phyloP scores from a whole-genome alignment of 2,888 invertebrate genomes.

The Kuschelorhynchus macadamiae region DNA sequence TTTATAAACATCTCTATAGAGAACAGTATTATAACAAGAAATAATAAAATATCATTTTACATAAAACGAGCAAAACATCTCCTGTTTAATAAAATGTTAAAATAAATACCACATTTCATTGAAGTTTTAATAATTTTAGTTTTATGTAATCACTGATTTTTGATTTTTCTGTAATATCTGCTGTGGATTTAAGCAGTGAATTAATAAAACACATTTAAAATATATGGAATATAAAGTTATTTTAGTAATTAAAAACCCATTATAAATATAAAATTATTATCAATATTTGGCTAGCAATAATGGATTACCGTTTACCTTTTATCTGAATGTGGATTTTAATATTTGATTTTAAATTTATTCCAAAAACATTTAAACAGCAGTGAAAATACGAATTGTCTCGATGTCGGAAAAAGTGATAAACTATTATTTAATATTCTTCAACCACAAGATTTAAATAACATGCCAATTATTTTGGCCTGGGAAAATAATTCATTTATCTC shows the following conservation, averaged over 20 bases:
- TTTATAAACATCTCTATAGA: neutral
- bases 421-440: too few relatives aligned
- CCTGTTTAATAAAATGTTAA: slow-evolving; percentile 33
- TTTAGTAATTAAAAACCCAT: slow-evolving; percentile 48
- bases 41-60: slow-evolving; percentile 10
- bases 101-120: slow-evolving; percentile 45
- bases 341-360: slow-evolving; percentile 42
- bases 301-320: slow-evolving; percentile 49
- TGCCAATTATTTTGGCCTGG: too few relatives aligned
- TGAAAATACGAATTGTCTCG: neutral
- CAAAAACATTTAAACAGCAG: slow-evolving; percentile 17
- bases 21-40: neutral
- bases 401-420: too few relatives aligned
- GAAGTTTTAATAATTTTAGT: slow-evolving; percentile 46
- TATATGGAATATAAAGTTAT: slow-evolving; percentile 48
- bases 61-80: slow-evolving; percentile 27
- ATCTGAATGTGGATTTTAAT: slow-evolving; percentile 38
- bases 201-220: slow-evolving; percentile 49
- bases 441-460: too few relatives aligned
- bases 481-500: too few relatives aligned
- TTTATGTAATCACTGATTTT: slow-evolving; percentile 45
- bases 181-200: slow-evolving; percentile 42
- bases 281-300: slow-evolving; percentile 47
- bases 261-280: slow-evolving; percentile 48
- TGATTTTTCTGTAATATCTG: slow-evolving; percentile 44